A percentile compares a stretch with the other conserved stretches of the same genome.
These are phyloP conservation scores for Helleia helle DNA, from an alignment of 2,888 invertebrate genomes.

Conservation along the genomic window DNA sequence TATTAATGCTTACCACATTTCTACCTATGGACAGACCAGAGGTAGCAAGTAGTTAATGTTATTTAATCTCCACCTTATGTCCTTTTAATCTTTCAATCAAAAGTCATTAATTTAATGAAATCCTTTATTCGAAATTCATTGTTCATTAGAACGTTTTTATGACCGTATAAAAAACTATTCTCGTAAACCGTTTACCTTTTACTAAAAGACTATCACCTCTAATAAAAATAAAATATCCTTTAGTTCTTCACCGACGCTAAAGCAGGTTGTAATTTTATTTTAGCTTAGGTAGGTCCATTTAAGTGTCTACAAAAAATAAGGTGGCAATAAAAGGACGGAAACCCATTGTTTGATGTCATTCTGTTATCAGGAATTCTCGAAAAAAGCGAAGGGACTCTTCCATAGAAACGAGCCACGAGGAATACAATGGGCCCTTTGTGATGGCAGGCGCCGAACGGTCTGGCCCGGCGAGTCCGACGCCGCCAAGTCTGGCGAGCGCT, in stretches of 20 bases:
- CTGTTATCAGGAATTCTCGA: slow-evolving; percentile 62
- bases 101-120: neutral
- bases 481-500: slow-evolving; percentile 40
- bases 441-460: slow-evolving; percentile 68
- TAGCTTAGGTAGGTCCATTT: slow-evolving; percentile 58
- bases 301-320: slow-evolving; percentile 64
- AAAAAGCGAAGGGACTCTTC: slow-evolving; percentile 56
- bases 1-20: too few species aligned
- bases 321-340: slow-evolving; percentile 74
- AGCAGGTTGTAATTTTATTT: slow-evolving; percentile 66
- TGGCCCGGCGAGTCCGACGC: slow-evolving; percentile 40
- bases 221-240: slow-evolving; percentile 16
- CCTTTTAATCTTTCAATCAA: too few species aligned
- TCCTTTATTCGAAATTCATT: neutral
- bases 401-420: slow-evolving; percentile 47
- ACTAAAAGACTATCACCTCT: slow-evolving; percentile 5
- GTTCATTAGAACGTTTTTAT: neutral
- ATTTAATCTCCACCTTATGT: too few species aligned
- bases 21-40: too few species aligned
- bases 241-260: slow-evolving; percentile 27
- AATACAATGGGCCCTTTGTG: slow-evolving; percentile 69
- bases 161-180: slow-evolving; percentile 1
- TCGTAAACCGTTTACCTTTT: neutral
- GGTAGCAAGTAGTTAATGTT: too few species aligned
- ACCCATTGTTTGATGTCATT: slow-evolving; percentile 69